phyloP scores from a whole-genome alignment of 2,797 vertebrate species.

The Muscicapa striata region DNA sequence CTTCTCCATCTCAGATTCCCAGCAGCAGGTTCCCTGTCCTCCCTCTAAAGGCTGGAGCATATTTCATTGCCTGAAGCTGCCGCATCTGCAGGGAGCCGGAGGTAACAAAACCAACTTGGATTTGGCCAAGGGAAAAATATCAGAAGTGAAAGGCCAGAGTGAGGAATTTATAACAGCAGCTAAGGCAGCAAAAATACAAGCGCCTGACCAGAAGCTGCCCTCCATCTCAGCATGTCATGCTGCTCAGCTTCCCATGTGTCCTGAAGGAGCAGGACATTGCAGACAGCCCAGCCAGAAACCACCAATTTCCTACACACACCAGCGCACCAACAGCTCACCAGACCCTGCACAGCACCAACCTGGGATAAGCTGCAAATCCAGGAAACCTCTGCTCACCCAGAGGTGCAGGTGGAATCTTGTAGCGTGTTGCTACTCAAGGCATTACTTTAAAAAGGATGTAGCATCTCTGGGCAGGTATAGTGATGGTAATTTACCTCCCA shows the following conservation, averaged over 20 bases:
- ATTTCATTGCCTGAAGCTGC: conserved; percentile 67
- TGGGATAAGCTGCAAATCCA: neutral
- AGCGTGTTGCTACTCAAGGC: neutral
- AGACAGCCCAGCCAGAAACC: neutral
- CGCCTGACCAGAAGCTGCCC: conserved; percentile 31
- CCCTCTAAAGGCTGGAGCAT: conserved; percentile 35
- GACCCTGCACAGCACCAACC: neutral
- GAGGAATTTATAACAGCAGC: conserved; percentile 69
- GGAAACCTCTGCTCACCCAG: neutral
- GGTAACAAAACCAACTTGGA: conserved; percentile 63
- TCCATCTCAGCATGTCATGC: neutral
- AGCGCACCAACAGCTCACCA: fast-evolving
- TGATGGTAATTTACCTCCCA: neutral
- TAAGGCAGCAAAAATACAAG: conserved; percentile 67
- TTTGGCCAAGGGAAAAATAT: conserved; percentile 61
- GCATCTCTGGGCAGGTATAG: neutral
- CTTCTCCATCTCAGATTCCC: conserved; percentile 44
- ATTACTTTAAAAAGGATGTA: neutral
- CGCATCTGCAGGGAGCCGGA: conserved; percentile 61
- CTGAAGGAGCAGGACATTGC: neutral
- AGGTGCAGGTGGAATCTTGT: neutral
- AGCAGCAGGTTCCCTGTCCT: conserved; percentile 50
- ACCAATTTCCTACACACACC: neutral
- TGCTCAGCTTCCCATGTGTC: neutral
- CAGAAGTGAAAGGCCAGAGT: conserved; percentile 54